A percentile compares a stretch with the other conserved stretches of the same genome.
Evolutionary conservation across 1,140 invertebrate genomes (phyloP).

Genomic region (Drosophila persimilis): DNA sequence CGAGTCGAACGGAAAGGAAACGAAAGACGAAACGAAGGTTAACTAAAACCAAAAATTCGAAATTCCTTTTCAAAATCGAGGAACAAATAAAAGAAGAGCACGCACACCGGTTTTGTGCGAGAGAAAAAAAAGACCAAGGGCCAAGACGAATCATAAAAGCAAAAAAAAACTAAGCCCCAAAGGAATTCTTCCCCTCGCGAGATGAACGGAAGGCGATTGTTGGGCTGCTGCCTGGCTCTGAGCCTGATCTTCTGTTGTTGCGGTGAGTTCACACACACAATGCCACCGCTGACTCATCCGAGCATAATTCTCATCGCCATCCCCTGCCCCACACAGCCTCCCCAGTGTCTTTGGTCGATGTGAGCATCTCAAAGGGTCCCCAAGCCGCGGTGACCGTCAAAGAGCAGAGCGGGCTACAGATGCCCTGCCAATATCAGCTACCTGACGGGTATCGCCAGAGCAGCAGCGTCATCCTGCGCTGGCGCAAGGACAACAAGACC

Average conservation of each 20-base stretch:
- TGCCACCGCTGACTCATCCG: constrained; percentile 28
- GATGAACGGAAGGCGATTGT: constrained; percentile 57
- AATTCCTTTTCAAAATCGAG: constrained; percentile 53
- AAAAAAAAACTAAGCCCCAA: constrained; percentile 30
- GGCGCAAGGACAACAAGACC: constrained; percentile 88
- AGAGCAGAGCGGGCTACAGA: constrained; percentile 55
- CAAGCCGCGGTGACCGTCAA: constrained; percentile 35
- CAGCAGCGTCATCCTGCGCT: constrained; percentile 78
- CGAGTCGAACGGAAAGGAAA: constrained; percentile 23
- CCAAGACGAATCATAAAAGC: constrained; percentile 17
- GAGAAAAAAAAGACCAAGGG: constrained; percentile 9
- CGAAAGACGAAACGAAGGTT: constrained; percentile 13
- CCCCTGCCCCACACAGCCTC: constrained; percentile 22
- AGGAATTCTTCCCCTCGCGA: constrained; percentile 23
- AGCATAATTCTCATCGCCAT: constrained; percentile 7
- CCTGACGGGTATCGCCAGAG: constrained; percentile 39
- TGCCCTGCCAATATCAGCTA: constrained; percentile 56
- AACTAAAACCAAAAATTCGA: constrained; percentile 12
- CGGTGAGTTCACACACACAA: constrained; percentile 31
- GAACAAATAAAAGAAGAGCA: constrained; percentile 7
- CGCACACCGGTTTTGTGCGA: constrained; percentile 62
- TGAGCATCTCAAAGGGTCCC: constrained; percentile 48
- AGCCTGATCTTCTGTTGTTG: constrained; percentile 57
- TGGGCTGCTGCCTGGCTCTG: constrained; percentile 43
- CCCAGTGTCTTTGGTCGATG: constrained; percentile 44